These are phyloP conservation scores for Erebia ligea DNA, from an alignment of 2,888 invertebrate genomes.

Conservation along the genomic window DNA sequence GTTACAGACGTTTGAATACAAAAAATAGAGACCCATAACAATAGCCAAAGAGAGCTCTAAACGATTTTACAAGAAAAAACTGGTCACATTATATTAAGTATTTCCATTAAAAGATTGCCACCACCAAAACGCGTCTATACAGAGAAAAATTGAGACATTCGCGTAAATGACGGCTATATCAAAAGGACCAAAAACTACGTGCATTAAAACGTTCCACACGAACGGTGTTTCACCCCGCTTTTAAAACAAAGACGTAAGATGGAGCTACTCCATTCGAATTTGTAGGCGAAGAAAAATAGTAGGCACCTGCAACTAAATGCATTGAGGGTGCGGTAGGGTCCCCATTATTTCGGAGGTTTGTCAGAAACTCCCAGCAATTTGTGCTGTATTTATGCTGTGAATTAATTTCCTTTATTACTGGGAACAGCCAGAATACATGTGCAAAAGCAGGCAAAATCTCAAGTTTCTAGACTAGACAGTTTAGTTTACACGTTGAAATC, in stretches of 20 bases:
- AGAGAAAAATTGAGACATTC: conserved; percentile 36
- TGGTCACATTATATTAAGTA: not conserved
- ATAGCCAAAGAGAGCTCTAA: too few species aligned
- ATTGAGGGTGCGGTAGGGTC: conserved; percentile 50
- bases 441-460: too few species aligned
- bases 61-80: not conserved
- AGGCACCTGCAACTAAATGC: conserved; percentile 80
- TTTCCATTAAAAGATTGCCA: conserved; percentile 26
- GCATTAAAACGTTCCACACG: conserved; percentile 51
- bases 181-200: conserved; percentile 46
- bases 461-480: too few species aligned
- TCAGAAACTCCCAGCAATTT: not conserved
- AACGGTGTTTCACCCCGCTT: conserved; percentile 49
- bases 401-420: not conserved
- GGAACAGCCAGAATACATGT: not conserved
- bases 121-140: conserved; percentile 2
- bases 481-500: not conserved
- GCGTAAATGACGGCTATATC: conserved; percentile 50
- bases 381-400: too few species aligned
- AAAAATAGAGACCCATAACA: too few species aligned
- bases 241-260: conserved; percentile 53
- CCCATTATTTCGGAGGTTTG: not conserved
- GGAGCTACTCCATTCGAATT: conserved; percentile 66
- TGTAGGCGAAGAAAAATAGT: conserved; percentile 76
- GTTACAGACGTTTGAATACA: too few species aligned